These are phyloP conservation scores for zebrafish (Danio rerio) DNA, from an alignment of 2,113 vertebrate species.

Conservation along the genomic window DNA sequence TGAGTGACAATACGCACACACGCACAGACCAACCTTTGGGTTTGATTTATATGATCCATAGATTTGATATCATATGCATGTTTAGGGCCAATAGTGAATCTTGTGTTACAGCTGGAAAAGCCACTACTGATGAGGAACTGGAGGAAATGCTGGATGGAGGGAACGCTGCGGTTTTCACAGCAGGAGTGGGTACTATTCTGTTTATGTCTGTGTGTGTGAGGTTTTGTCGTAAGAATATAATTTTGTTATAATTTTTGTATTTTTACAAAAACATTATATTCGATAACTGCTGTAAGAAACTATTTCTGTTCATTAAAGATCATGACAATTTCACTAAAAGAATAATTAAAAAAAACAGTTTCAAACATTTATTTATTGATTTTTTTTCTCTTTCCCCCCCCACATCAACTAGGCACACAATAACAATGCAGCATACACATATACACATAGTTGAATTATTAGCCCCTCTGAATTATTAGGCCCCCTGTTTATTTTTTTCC, in stretches of 20 bases:
- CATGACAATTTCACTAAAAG: no score
- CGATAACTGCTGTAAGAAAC: no score
- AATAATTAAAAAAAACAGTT: no score
- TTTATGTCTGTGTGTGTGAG: constrained; percentile 20
- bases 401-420: no score
- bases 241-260: background rate
- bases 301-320: no score
- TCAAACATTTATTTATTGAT: no score
- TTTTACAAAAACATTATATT: no score
- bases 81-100: background rate
- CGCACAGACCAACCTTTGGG: background rate
- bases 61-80: background rate
- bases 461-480: no score
- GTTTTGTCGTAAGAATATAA: constrained; percentile 12
- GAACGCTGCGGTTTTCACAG: constrained; percentile 89
- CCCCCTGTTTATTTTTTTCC: no score
- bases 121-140: constrained; percentile 90
- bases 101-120: constrained; percentile 83
- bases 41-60: background rate
- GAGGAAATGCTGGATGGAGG: constrained; percentile 96
- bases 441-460: no score
- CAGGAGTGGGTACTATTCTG: constrained; percentile 80
- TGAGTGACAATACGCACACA: constrained; percentile 67
- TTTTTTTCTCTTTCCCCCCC: no score
- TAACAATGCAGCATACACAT: no score